Base-by-base conservation (phyloP, 2,797 vertebrate species). In the Cyclura pinguis region DNA sequence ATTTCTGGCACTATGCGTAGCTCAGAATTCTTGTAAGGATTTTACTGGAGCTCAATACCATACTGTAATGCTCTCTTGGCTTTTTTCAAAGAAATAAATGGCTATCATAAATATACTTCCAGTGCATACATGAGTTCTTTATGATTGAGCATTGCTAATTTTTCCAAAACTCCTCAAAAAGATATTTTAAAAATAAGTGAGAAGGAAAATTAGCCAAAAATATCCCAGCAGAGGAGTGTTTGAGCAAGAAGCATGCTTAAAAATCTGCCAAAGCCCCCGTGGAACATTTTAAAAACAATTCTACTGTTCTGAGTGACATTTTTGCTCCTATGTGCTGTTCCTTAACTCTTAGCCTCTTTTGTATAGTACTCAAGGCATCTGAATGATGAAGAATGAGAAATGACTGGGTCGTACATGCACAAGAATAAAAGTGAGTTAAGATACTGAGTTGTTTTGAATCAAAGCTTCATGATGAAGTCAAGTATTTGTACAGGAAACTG, bases 401-500 rank as follows among this genome's bases (percentile, higher is more conserved):
- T 35, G 14, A 20, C 52, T 78, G 88, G 89, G 18, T n/a, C 27
- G 35, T 67, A 78, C 7, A 69, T 76, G 14, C 27, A 32, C 69
- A 90, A 67, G 52, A 90, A 57, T 57, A 82, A 81, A 77, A 86
- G 64, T 89, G 57, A 94, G 89, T 91, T 88, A 86, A 89, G 85
- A 35, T 50, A 90, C 32, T 57, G 77, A 88, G 78, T 90, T 64
- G 47, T 91, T 93, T 94, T 95, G 6, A 0, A 73, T 32, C 83
- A 59, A 88, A 80, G 90, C 91, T 94, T 95, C 88, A 80, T 84
- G 89, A 94, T 96, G 90, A 96, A 94, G 92, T 96, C 93, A 96
- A 87, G 83, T 96, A 91, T 95, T 96, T 96, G 90, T 94, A 62
- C 90, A 95, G 94, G 95, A 94, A 94, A 67, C 80, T 90, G 89